Percentiles rank a stretch among this genome's conserved stretches.
Evolutionary conservation across 2,888 invertebrate species (phyloP).

Genomic region (Apeira syringaria): DNA sequence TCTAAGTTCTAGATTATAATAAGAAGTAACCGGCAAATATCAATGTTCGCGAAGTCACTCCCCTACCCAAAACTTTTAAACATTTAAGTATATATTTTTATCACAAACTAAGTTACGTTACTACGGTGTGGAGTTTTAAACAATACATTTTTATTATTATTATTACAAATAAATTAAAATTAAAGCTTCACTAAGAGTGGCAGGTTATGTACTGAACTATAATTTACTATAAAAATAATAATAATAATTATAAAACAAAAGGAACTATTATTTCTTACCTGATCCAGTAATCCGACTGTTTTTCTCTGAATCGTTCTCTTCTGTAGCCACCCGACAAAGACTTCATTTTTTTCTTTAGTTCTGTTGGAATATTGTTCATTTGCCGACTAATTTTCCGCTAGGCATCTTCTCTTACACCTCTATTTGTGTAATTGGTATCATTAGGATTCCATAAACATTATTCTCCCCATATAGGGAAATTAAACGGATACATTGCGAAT

Average conservation of each 20-base stretch:
- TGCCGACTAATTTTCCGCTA: too few species aligned
- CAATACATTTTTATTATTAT: slow-evolving; percentile 16
- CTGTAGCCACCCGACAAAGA: slow-evolving; percentile 19
- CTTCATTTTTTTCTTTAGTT: slow-evolving; percentile 17
- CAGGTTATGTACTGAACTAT: slow-evolving; percentile 12
- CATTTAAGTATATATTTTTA: slow-evolving; percentile 16
- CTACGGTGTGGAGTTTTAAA: slow-evolving; percentile 19
- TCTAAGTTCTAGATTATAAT: slow-evolving; percentile 11
- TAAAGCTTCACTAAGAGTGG: slow-evolving; percentile 16
- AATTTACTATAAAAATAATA: too few species aligned
- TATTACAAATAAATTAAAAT: slow-evolving; percentile 19
- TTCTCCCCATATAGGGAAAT: neutral
- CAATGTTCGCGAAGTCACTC: slow-evolving; percentile 12
- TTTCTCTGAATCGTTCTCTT: slow-evolving; percentile 16
- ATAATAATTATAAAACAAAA: slow-evolving; percentile 16
- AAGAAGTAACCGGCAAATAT: slow-evolving; percentile 10
- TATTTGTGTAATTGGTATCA: neutral
- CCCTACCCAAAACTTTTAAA: slow-evolving; percentile 13
- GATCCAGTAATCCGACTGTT: slow-evolving; percentile 8
- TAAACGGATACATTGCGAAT: neutral
- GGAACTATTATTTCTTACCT: slow-evolving; percentile 1
- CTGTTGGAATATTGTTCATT: neutral
- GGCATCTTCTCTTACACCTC: neutral
- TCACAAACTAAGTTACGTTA: slow-evolving; percentile 14
- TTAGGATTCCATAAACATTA: neutral